Base-by-base conservation (phyloP, 2,888 invertebrate genomes). In the Halocaridina rubra region DNA sequence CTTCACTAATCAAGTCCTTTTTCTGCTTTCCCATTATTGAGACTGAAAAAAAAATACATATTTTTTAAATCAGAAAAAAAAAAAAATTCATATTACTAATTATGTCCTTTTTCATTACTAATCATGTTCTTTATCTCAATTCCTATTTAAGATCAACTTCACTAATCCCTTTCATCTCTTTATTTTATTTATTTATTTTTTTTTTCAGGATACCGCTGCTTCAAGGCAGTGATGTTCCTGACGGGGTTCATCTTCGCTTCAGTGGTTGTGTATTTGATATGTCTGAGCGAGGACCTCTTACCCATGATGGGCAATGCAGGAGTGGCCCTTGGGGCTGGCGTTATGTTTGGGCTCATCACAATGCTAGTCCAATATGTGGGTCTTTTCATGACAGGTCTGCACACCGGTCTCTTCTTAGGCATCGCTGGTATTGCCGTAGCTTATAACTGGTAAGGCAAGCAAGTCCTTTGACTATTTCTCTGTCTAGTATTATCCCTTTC, bases 161-260 rank as follows among this genome's bases (percentile, higher is more conserved):
- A n/a, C n/a, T n/a, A n/a, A n/a, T n/a, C n/a, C n/a, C n/a, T n/a
- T n/a, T n/a, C n/a, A n/a, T n/a, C n/a, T n/a, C n/a, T n/a, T n/a
- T n/a, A n/a, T n/a, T n/a, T n/a, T n/a, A n/a, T n/a, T n/a, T n/a
- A n/a, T n/a, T n/a, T 33, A 1, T 24, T 78, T n/a, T 67, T 8
- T 22, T 10, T 76, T 39, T 2, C 85, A 88, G 96, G 97, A 80
- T 97, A 97, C 91, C 94, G 96, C 88, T 96, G 96, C 91, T 95
- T 96, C 91, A 96, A 96, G 91, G 95, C 95, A 16, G 94, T 95
- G 86, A 96, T 96, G 94, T 97, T 97, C 91, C 92, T 96, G 76
- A 96, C 96, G 72, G 97, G 97, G 39, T 95, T 96, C 90, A 94
- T 96, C 86, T 96, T 96, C 90, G 96, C 95, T 19, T 94, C 96